Evolutionary conservation across 2,888 invertebrate genomes (phyloP), one percentile per base, ranked within the genome.

Genomic region (Pachydiplax longipennis): DNA sequence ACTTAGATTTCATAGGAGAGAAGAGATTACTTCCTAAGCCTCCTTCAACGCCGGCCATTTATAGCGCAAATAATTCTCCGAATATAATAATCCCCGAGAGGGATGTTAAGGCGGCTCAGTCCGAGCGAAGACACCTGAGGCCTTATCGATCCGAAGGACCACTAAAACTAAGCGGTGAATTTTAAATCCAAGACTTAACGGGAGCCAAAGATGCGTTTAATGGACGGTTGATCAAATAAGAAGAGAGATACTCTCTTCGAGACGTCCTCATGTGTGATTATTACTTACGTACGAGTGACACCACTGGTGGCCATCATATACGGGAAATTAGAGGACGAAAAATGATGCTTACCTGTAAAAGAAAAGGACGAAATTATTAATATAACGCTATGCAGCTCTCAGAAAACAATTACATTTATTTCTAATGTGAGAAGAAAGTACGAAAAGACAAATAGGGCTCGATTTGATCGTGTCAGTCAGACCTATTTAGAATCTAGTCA

Each of bases 61-160:
- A 83, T 61, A 61, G 35, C 83, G 83, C 22, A 83, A 58, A 83
- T 83, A 83, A 58, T 83, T 58, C 58, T 53, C 18, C 83, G 58
- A 83, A 83, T 83, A 83, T 83, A 83, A 83, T 83, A 83, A 83
- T 83, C 83, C 83, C 58, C 2, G n/a, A 31, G 53, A 58, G 83
- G 18, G 83, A 53, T 83, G 83, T 83, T 83, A 83, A 53, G 31
- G 83, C 83, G 58, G 31, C 83, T 83, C 83, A 25, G 83, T 44
- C 58, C n/a, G 83, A 83, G 35, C 10, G 83, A 83, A 83, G 83
- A 83, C 83, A 83, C 83, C 83, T 83, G 83, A 83, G 83, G 83
- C 58, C 83, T 53, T 37, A 83, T 83, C 48, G 82, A 31, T 58
- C 18, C 83, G 58, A 61, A 35, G 35, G 58, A 53, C 83, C 53